Evolutionary conservation across 2,888 invertebrate genomes (phyloP), one percentile per base, ranked within the genome.

Genomic region (Mellilla xanthometata): DNA sequence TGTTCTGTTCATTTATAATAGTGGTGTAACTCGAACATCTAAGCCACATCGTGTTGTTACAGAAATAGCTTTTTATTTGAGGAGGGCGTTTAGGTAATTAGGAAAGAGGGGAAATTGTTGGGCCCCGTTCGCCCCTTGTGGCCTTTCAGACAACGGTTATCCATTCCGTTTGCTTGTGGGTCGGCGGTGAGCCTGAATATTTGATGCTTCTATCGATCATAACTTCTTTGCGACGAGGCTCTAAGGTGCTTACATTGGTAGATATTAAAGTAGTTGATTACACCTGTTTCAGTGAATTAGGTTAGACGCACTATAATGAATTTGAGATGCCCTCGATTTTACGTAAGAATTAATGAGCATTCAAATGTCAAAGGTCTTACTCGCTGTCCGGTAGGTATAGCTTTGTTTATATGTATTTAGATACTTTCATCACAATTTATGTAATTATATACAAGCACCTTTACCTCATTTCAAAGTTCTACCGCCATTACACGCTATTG

Each of bases 201-300:
- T 88, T 88, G 77, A 88, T 88, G 83, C 54, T 71, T 59, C 76
- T 84, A 88, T 88, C 86, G 87, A 88, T 87, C 81, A 88, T 87
- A 82, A 84, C 76, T 84, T 81, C 81, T 83, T 82, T 77, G 76
- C 68, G 65, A 68, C 68, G 65, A 67, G 30, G 38, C 50, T 46
- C 40, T n/a, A 31, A 32, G 33, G 36, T 29, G 2, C 12, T 11
- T 40, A 41, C 32, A 31, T 31, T 11, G 27, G 12, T 1, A 39
- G 10, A n/a, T 28, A 28, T 5, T 7, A 5, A 11, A 24, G 2
- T 28, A 28, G 8, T 32, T 24, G 24, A 28, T 13, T 41, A 34
- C 6, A 12, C 13, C 10, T 30, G 29, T 38, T 42, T 27, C 30
- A 29, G 23, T 19, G 30, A 35, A 31, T 27, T 36, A 32, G 13